Percentiles rank a stretch among this genome's conserved stretches.
Conservation (phyloP, 2,113 vertebrate species). For the Lanius collurio region DNA sequence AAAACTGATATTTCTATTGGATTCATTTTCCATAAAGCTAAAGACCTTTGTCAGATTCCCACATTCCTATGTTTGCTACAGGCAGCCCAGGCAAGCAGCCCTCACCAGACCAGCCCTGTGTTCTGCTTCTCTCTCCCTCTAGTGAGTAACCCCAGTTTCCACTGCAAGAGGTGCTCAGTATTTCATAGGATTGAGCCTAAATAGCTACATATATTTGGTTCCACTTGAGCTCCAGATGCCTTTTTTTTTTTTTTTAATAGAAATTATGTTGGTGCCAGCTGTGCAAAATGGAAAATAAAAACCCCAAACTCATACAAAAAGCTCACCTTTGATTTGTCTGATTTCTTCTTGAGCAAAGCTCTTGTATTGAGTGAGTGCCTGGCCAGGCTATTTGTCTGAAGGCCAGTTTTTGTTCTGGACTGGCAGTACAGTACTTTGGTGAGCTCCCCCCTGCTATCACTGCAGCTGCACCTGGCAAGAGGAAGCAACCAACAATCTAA, state of each 20-base stretch:
- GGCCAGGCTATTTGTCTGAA: background rate
- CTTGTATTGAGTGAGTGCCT: background rate
- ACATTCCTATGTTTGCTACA: background rate
- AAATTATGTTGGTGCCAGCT: background rate
- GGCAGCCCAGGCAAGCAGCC: background rate
- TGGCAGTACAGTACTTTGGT: background rate
- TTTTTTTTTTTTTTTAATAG: background rate
- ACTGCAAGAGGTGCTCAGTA: background rate
- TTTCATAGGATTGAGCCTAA: background rate
- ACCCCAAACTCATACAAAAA: background rate
- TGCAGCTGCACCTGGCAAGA: slow-evolving; percentile 58
- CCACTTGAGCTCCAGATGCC: background rate
- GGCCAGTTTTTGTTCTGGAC: slow-evolving; percentile 12
- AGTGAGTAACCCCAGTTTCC: background rate
- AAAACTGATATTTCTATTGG: background rate
- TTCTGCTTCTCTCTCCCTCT: background rate
- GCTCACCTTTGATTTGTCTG: background rate
- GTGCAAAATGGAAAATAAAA: background rate
- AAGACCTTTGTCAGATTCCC: background rate
- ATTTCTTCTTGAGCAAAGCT: background rate
- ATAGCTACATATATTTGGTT: background rate
- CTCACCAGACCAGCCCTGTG: background rate
- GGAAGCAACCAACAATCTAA: background rate
- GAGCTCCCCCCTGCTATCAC: background rate
- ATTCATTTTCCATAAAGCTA: background rate